Evolutionary conservation across 2,113 vertebrate genomes (phyloP).

Genomic region (Paracanthobrama guichenoti): DNA sequence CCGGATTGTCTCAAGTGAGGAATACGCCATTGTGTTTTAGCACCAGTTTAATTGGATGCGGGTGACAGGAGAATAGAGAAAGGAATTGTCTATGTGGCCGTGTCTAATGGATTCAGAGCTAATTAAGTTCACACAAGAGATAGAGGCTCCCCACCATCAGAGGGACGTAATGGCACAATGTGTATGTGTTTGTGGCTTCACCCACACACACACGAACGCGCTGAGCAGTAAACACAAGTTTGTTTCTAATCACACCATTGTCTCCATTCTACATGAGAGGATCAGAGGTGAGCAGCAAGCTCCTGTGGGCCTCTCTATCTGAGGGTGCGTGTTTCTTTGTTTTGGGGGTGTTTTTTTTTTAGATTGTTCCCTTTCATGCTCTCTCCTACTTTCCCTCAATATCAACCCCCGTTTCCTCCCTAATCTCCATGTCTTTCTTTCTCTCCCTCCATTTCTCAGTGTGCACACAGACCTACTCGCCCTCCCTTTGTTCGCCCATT

Average conservation of each 20-base stretch:
- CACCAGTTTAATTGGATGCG: slow-evolving; percentile 52
- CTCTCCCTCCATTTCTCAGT: slow-evolving; percentile 2
- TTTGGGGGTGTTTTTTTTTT: background rate
- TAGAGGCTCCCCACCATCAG: slow-evolving; percentile 42
- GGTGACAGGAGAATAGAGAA: slow-evolving; percentile 39
- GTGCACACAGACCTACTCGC: background rate
- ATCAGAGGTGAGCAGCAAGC: slow-evolving; percentile 43
- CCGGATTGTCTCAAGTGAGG: slow-evolving; percentile 10
- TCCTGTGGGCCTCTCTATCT: slow-evolving; percentile 26
- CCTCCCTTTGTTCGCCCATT: background rate
- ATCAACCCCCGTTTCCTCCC: background rate
- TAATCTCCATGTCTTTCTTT: background rate
- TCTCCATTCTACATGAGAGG: slow-evolving; percentile 57
- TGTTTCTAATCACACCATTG: slow-evolving; percentile 56
- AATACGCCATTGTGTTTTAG: slow-evolving; percentile 47
- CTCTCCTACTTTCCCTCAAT: background rate
- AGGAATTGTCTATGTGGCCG: slow-evolving; percentile 45
- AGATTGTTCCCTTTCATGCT: background rate
- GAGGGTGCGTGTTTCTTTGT: background rate
- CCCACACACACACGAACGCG: slow-evolving; percentile 30
- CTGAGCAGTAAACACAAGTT: slow-evolving; percentile 56
- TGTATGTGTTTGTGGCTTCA: slow-evolving; percentile 24
- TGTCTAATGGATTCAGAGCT: slow-evolving; percentile 56
- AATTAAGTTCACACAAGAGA: slow-evolving; percentile 58
- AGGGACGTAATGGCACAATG: slow-evolving; percentile 27